Percentiles rank a stretch among this genome's conserved stretches.
phyloP scores from a whole-genome alignment of 2,888 invertebrate genomes.

The Agonopterix subpropinquella region DNA sequence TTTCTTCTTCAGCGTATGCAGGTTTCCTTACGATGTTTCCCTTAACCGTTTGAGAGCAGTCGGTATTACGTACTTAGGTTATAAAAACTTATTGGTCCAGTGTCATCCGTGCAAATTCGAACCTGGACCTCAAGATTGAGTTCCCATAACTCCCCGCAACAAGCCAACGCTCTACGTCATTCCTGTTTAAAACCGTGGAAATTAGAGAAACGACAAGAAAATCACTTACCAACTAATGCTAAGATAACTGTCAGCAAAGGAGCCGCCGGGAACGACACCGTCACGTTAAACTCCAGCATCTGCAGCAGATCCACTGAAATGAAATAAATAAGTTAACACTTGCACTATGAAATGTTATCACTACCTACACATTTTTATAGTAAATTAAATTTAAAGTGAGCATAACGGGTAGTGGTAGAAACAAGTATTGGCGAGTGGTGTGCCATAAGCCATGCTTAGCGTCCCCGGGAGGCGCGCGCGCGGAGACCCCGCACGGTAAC shows the following conservation, averaged over 20 bases:
- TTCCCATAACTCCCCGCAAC: too few relatives aligned
- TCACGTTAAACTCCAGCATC: constrained; percentile 97
- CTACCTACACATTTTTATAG: background rate
- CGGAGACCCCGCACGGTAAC: constrained; percentile 47
- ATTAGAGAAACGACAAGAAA: too few relatives aligned
- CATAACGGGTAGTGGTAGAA: constrained; percentile 8
- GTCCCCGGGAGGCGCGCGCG: constrained; percentile 50
- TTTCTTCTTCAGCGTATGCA: too few relatives aligned
- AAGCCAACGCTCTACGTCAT: too few relatives aligned
- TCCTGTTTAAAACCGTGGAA: too few relatives aligned
- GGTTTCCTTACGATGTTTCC: too few relatives aligned
- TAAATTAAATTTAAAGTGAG: constrained; percentile 7
- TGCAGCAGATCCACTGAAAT: constrained; percentile 96
- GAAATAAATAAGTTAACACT: constrained; percentile 22
- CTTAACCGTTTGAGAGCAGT: too few relatives aligned
- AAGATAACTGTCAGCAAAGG: constrained; percentile 97
- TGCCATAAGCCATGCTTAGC: constrained; percentile 42
- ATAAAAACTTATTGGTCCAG: too few relatives aligned
- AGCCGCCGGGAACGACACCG: constrained; percentile 96
- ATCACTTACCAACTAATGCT: constrained; percentile 95
- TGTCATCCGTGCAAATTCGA: too few relatives aligned
- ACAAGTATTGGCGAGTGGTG: constrained; percentile 9
- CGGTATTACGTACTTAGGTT: too few relatives aligned
- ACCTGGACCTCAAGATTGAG: too few relatives aligned
- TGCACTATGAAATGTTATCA: background rate